Evolutionary conservation across 2,797 vertebrate genomes (phyloP), one percentile per base, ranked within the genome.

Genomic region (Phylloscopus collybita): DNA sequence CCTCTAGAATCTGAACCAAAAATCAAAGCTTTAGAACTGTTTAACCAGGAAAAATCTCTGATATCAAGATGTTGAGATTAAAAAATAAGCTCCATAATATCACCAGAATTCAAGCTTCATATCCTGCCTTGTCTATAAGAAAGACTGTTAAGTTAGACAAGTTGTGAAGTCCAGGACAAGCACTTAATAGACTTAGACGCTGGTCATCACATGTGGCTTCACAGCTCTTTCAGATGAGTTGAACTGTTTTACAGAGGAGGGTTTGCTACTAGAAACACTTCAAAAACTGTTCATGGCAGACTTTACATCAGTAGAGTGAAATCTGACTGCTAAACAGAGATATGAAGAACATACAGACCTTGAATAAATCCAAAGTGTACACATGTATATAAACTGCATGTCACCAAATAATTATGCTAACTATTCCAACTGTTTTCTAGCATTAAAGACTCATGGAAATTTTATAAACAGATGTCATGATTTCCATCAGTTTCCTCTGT

Each of bases 311-410:
- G 36, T 21, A 44, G 7, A 85, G 42, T 59, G 57, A 82, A 88
- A 95, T 22, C 8, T 59, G 47, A 29, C 13, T 51, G 21, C 10
- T 71, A 42, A 45, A 80, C 8, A 74, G 27, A 81, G 21, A n/a
- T n/a, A 76, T 0, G 4, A 25, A 92, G 5, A 80, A 26, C 13
- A 47, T 6, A 64, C 7, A 82, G 45, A 82, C 23, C 30, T 59
- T 49, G n/a, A 80, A 89, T 56, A 70, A 32, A 73, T 32, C 13
- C n/a, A 53, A 74, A 65, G 40, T 1, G 3, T 32, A 69, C 0
- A 1, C 40, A 42, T 3, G 9, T 29, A 38, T 38, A 60, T n/a
- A 40, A 20, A 78, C 22, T 67, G 32, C 45, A 78, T 0, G 0
- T 59, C n/a, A 87, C 13, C 30, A 74, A 44, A 45, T 38, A 80